Evolutionary conservation across 37 sponge, comb jelly and placozoan genomes (phyloP), one percentile per base, ranked within the genome.

Genomic region (Aphrocallistes beatrix): DNA sequence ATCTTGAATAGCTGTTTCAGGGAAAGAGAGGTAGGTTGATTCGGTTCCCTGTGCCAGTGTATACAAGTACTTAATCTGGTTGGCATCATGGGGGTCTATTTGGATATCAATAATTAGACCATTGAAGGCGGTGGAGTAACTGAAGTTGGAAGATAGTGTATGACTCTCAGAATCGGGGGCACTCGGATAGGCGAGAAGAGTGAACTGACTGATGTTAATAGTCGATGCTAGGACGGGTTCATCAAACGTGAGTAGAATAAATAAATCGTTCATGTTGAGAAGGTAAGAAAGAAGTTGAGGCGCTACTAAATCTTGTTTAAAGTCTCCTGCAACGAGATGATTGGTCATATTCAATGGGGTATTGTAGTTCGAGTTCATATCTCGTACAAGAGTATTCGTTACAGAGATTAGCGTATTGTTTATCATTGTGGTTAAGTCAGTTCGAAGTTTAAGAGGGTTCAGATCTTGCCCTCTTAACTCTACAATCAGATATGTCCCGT

Each of bases 21-120:
- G 90, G 83, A 91, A 85, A 82, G 90, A 90, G 81, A 95, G 83
- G 83, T 87, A 93, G 36, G 96, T 95, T 82, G 91, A 88, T 34
- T 87, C 81, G 36, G 60, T 38, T 13, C 45, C 23, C 17, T 91
- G 82, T n/a, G 94, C 92, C 21, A 94, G 84, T 37, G 25, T 37
- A 1, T 84, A 34, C 17, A 82, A 38, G 0, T 83, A 84, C 38
- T 94, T 94, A 37, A 94, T 51, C 3, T 1, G 36, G 82, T 94
- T 90, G 38, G 90, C 51, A 45, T 94, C 94, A 50, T 1, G 40
- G 32, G 9, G 21, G 17, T 82, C 82, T 0, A 94, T 85, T 25
- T 37, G 47, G 13, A 94, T 13, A 36, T 85, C 87, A 13, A 94
- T 50, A 60, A 60, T 30, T 13, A 92, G 90, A 37, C 94, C 94